Conservation (phyloP, 1,140 invertebrate species). For the Diuraphis noxia region DNA sequence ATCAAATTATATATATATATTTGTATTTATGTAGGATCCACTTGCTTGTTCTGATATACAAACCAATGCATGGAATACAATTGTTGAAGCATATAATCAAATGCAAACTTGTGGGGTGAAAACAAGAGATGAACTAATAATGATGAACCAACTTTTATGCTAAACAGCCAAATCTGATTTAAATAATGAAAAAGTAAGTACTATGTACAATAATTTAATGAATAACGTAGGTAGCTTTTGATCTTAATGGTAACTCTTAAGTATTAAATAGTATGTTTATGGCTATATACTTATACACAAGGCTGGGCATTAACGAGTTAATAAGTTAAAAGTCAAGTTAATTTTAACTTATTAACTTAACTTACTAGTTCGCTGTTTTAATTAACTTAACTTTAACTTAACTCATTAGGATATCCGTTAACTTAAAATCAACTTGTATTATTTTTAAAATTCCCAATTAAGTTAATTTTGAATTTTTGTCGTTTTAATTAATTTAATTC, state of each 20-base stretch:
- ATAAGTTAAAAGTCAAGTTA: too few relatives aligned
- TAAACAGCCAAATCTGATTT: neutral
- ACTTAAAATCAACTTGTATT: too few relatives aligned
- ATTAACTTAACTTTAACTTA: too few relatives aligned
- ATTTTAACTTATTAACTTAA: too few relatives aligned
- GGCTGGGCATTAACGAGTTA: too few relatives aligned
- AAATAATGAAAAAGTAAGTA: conserved; percentile 25
- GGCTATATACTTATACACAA: too few relatives aligned
- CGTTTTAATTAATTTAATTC: too few relatives aligned
- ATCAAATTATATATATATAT: neutral
- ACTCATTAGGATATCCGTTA: too few relatives aligned
- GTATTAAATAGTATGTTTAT: neutral
- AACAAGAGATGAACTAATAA: neutral
- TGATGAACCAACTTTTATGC: neutral
- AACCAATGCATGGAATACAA: neutral
- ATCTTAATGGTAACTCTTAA: neutral
- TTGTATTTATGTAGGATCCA: neutral
- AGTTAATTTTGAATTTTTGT: too few relatives aligned
- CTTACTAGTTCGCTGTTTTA: too few relatives aligned
- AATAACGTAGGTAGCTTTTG: neutral
- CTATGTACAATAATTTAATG: neutral
- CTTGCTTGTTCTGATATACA: neutral
- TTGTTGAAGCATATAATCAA: neutral
- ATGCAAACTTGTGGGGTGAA: neutral
- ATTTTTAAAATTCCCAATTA: too few relatives aligned